Conservation (phyloP, 1,140 invertebrate genomes). For the Drosophila sechellia region DNA sequence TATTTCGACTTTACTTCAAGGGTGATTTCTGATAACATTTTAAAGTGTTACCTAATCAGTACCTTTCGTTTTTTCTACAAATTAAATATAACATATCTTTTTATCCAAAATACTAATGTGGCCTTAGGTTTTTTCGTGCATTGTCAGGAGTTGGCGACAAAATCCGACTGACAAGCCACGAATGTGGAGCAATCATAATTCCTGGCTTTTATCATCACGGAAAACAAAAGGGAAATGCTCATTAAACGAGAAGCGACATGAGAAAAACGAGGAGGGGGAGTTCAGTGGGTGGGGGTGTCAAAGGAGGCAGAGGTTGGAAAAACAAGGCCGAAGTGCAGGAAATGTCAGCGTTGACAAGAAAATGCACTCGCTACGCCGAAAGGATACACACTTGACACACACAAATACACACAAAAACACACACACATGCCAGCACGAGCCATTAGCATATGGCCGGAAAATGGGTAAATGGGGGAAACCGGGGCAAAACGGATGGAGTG, state of each 20-base stretch:
- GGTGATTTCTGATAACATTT: no score
- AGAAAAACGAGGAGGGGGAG: neutral
- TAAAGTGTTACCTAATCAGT: no score
- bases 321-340: constrained; percentile 74
- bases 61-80: no score
- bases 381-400: constrained; percentile 76
- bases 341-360: constrained; percentile 81
- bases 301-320: constrained; percentile 6
- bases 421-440: constrained; percentile 32
- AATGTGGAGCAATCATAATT: constrained; percentile 75
- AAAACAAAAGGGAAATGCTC: constrained; percentile 71
- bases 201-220: constrained; percentile 63
- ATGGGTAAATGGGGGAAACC: neutral
- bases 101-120: neutral
- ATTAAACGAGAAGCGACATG: constrained; percentile 72
- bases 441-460: constrained; percentile 51
- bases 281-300: neutral
- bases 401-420: constrained; percentile 4
- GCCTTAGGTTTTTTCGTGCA: neutral
- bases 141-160: constrained; percentile 2
- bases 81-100: neutral
- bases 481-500: neutral
- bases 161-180: constrained; percentile 20
- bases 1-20: no score
- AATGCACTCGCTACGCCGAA: constrained; percentile 74